A percentile compares a stretch with the other conserved stretches of the same genome.
Conservation (phyloP, 2,113 vertebrate species). For the Lamprologus callipterus region DNA sequence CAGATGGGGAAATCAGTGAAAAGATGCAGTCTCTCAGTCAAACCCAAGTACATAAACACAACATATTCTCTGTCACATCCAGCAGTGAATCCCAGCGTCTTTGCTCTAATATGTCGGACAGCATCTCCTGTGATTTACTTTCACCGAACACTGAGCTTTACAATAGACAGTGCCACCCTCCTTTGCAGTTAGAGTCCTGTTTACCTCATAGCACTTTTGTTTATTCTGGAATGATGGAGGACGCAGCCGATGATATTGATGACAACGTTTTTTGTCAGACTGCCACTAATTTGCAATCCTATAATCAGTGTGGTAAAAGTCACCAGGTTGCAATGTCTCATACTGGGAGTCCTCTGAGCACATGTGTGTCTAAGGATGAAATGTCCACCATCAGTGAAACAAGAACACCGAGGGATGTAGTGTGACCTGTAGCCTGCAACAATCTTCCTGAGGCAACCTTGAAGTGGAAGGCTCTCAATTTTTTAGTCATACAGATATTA, state of each 20-base stretch:
- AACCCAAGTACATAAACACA: slow-evolving; percentile 11
- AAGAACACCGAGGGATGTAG: slow-evolving; percentile 16
- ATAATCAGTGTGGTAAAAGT: slow-evolving; percentile 45
- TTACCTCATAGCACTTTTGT: slow-evolving; percentile 44
- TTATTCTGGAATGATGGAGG: slow-evolving; percentile 38
- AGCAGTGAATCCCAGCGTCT: slow-evolving; percentile 10
- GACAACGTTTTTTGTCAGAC: slow-evolving; percentile 44
- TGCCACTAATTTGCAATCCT: slow-evolving; percentile 28
- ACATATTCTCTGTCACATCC: slow-evolving; percentile 3
- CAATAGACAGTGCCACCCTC: slow-evolving; percentile 63
- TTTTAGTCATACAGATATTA: background rate
- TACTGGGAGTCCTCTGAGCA: slow-evolving; percentile 10
- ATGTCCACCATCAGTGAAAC: slow-evolving; percentile 34
- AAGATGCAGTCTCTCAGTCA: slow-evolving; percentile 23
- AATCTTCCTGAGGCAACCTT: slow-evolving; percentile 18
- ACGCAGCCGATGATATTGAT: slow-evolving; percentile 35
- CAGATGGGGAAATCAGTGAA: slow-evolving; percentile 21
- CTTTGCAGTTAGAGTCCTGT: slow-evolving; percentile 60
- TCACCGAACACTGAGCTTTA: slow-evolving; percentile 34
- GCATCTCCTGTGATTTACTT: slow-evolving; percentile 21
- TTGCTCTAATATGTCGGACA: slow-evolving; percentile 8
- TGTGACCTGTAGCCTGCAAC: slow-evolving; percentile 26
- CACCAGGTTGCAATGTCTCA: slow-evolving; percentile 65
- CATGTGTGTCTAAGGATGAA: slow-evolving; percentile 23
- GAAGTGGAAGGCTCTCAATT: background rate